Evolutionary conservation across 2,888 invertebrate species (phyloP).

Genomic region (Orgyia antiqua): DNA sequence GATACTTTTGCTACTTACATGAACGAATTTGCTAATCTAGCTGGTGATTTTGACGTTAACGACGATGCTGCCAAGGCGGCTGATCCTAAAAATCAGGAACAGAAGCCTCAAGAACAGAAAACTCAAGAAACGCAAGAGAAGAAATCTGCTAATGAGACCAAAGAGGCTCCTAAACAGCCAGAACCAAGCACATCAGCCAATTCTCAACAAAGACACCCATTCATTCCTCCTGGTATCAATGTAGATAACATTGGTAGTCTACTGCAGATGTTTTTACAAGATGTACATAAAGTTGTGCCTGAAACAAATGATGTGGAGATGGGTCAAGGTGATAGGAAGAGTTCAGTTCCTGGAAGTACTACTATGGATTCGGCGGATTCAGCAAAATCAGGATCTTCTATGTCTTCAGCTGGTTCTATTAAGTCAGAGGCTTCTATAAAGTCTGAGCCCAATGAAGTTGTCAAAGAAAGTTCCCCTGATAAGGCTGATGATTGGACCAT

Average conservation of each 20-base stretch:
- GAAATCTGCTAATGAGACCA: constrained; percentile 15
- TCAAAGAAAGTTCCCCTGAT: constrained; percentile 43
- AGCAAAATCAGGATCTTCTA: neutral
- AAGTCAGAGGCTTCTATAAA: constrained; percentile 9
- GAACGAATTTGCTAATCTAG: constrained; percentile 74
- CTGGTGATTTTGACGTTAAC: constrained; percentile 51
- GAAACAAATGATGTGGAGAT: constrained; percentile 35
- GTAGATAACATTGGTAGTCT: constrained; percentile 2
- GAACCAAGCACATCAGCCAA: constrained; percentile 11
- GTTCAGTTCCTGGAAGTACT: constrained; percentile 13
- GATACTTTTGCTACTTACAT: constrained; percentile 68
- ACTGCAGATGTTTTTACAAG: constrained; percentile 8
- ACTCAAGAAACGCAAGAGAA: constrained; percentile 15
- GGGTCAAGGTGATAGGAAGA: constrained; percentile 33
- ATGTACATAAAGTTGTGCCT: constrained; percentile 10
- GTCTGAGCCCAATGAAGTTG: constrained; percentile 18
- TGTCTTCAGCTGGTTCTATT: neutral
- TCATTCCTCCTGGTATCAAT: neutral
- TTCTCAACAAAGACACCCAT: constrained; percentile 5
- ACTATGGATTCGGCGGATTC: constrained; percentile 4
- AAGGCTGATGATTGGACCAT: constrained; percentile 60
- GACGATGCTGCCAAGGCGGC: constrained; percentile 20
- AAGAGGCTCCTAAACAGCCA: constrained; percentile 10
- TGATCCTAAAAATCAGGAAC: constrained; percentile 13
- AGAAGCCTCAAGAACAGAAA: constrained; percentile 14